Evolutionary conservation across 2,113 vertebrate species (phyloP).

Genomic region (Ranitomeya variabilis): DNA sequence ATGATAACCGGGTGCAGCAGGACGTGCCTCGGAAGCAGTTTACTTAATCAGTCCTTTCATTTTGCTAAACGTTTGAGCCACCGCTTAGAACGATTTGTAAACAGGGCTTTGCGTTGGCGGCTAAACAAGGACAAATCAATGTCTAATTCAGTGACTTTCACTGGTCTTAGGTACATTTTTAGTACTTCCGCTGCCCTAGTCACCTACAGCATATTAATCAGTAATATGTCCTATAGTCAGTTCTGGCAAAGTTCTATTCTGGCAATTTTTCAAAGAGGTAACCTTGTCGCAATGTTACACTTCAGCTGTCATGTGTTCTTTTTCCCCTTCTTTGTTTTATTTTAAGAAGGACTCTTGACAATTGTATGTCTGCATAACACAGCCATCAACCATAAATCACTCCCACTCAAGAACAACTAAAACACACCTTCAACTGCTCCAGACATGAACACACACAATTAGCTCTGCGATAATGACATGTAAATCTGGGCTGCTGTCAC

Average conservation of each 20-base stretch:
- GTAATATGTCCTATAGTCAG: conserved; percentile 44
- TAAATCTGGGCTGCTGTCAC: neutral
- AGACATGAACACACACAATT: neutral
- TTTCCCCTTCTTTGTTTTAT: neutral
- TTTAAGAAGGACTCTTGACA: conserved; percentile 28
- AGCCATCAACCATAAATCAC: conserved; percentile 15
- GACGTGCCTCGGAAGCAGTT: conserved; percentile 23
- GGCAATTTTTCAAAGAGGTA: conserved; percentile 56
- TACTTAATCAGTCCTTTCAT: conserved; percentile 48
- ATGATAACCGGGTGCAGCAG: conserved; percentile 23
- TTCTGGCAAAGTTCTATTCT: conserved; percentile 43
- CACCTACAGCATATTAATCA: conserved; percentile 51
- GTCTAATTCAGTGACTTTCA: conserved; percentile 42
- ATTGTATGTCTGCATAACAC: conserved; percentile 13
- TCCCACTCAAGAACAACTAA: neutral
- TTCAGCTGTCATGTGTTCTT: conserved; percentile 22
- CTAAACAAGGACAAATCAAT: conserved; percentile 44
- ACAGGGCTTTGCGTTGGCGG: conserved; percentile 9
- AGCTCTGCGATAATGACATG: neutral
- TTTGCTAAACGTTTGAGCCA: conserved; percentile 31
- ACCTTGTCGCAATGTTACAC: conserved; percentile 51
- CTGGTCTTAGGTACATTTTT: conserved; percentile 27
- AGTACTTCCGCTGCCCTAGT: conserved; percentile 43
- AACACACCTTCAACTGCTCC: neutral
- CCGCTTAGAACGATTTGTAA: conserved; percentile 36